Evolutionary conservation across 2,113 vertebrate species (phyloP), one percentile per base, ranked within the genome.

Genomic region (Sturnira hondurensis): DNA sequence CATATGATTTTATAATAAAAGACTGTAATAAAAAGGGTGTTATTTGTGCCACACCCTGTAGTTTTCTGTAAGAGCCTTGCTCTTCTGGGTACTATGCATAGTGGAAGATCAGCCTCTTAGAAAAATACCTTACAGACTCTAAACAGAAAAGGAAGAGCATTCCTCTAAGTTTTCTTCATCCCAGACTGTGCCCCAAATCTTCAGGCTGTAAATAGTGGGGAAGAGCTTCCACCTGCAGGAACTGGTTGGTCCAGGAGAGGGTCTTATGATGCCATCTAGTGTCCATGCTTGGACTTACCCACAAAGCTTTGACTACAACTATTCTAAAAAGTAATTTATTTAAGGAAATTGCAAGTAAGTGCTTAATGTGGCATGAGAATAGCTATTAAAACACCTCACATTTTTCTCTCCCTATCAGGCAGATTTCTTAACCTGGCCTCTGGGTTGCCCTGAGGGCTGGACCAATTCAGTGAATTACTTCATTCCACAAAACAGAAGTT

Each of bases 241-340:
- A 24, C 31, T 12, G 33, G 63, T 54, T 15, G 43, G 56, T 54
- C 45, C 50, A 7, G 14, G 24, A 56, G 33, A 73, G 17, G 47
- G 16, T 74, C 81, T 68, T 67, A 47, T 9, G n/a, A 3, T 70
- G 92, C 96, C 96, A 94, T 41, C 97, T 97, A 97, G 88, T 76
- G 97, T 71, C 52, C 6, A 0, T 38, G 8, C 52, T 5, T 88
- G 86, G 84, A 90, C 36, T 85, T 92, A 43, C 0, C 45, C 52
- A 63, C 67, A 92, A 73, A 68, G 26, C 38, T 87, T 63, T 76
- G 38, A 16, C 26, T 80, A 0, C 17, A 78, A 31, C 45, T 81
- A n/a, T n/a, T 85, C 61, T 41, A 41, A 82, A 92, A 82, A 50
- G 68, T 76, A 50, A 92, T 16, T 63, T n/a, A 93, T 74, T 52